These are phyloP conservation scores for Syngnathus scovelli DNA, from an alignment of 2,113 vertebrate species.

Conservation along the genomic window DNA sequence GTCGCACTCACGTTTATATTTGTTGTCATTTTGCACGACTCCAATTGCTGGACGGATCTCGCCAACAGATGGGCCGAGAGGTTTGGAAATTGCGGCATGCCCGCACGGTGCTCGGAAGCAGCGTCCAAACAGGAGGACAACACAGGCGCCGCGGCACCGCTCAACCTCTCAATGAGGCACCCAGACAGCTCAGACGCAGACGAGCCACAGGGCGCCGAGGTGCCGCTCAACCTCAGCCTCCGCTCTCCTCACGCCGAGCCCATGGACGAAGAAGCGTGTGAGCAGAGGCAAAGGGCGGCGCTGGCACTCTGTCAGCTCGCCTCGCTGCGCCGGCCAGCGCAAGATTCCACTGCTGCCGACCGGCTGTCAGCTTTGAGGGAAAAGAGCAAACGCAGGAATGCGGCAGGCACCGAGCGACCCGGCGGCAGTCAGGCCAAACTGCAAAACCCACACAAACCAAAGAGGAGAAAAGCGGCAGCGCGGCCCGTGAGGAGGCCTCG, in stretches of 20 bases:
- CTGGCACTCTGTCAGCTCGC: conserved; percentile 93
- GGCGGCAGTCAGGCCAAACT: conserved; percentile 57
- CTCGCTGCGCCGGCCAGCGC: conserved; percentile 9
- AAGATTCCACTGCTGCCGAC: neutral
- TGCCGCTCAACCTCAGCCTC: conserved; percentile 87
- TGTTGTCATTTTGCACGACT: neutral
- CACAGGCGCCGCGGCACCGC: conserved; percentile 65
- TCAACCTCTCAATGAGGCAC: conserved; percentile 85
- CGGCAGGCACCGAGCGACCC: conserved; percentile 69
- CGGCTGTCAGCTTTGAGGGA: neutral
- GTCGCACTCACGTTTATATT: neutral
- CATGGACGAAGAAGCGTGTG: conserved; percentile 70
- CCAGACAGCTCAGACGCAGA: conserved; percentile 34
- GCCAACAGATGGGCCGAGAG: conserved; percentile 44
- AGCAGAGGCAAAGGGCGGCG: conserved; percentile 88
- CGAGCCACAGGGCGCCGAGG: conserved; percentile 55
- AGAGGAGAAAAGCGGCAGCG: conserved; percentile 70
- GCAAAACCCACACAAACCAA: conserved; percentile 58
- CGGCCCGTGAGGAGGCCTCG: conserved; percentile 75
- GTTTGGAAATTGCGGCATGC: conserved; percentile 2
- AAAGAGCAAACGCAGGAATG: conserved; percentile 20
- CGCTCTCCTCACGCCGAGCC: conserved; percentile 60
- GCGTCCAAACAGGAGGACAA: conserved; percentile 41
- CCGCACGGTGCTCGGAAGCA: conserved; percentile 11
- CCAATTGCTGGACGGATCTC: neutral